Base-by-base conservation (phyloP, 1,140 invertebrate species). In the Drosophila lowei region DNA sequence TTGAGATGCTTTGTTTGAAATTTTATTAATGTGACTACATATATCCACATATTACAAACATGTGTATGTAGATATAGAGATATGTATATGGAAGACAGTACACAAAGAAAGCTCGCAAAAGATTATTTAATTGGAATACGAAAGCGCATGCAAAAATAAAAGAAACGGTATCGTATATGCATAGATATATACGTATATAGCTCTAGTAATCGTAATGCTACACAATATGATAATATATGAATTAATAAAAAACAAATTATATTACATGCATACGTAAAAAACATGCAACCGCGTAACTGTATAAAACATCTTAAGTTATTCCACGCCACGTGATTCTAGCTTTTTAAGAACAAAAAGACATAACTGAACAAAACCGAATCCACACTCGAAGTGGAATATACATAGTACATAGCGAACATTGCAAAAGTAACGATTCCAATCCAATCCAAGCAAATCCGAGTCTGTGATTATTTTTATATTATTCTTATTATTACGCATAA, bases 401-500 rank as follows among this genome's bases (percentile, higher is more conserved):
- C 23, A 50, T 16, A 46, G 61, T 34, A 8, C 46, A 61, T 61
- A 59, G 46, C 44, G 6, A 38, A 59, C 23, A 46, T 44, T 23
- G 50, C 49, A 66, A 38, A 50, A 50, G 49, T 62, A 44, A 66
- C 46, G 64, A 68, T 68, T 68, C 63, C 66, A 68, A 68, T 68
- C 58, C 34, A 38, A 38, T 38, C 34, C 34, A 56, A 71, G 58
- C 57, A 65, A 64, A 65, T 76, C 64, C 73, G 73, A 86, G 77
- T 80, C 81, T 85, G 81, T 85, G 81, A 85, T 86, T 85, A 74
- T 74, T 81, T 78, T 77, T 55, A 79, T 74, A 79, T 77, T 73
- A 68, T 62, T 60, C 57, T 77, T 80, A 80, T 81, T 62, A 66
- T 72, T 63, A 76, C 43, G 63, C 66, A 68, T 68, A 68, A 63